These are phyloP conservation scores for Festucalex cinctus DNA, from an alignment of 2,113 vertebrate genomes.

Conservation along the genomic window DNA sequence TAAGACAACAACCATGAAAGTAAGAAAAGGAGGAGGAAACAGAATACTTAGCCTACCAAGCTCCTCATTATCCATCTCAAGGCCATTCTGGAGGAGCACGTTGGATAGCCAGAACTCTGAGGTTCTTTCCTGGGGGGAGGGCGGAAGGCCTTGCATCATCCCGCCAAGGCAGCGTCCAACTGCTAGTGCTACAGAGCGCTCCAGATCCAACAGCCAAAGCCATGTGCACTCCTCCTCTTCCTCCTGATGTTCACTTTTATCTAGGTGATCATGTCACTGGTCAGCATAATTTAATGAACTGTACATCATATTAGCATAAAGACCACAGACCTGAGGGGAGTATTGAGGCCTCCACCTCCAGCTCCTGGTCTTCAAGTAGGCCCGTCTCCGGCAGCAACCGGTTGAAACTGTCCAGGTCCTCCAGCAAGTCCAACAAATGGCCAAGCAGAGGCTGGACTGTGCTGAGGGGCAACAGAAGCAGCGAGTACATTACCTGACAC, in stretches of 20 bases:
- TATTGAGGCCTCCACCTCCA: slow-evolving; percentile 55
- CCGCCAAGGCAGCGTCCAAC: slow-evolving; percentile 76
- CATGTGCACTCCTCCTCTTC: slow-evolving; percentile 61
- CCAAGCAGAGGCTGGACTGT: slow-evolving; percentile 71
- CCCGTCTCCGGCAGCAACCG: slow-evolving; percentile 70
- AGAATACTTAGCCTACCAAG: slow-evolving; percentile 63
- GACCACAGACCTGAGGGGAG: slow-evolving; percentile 40
- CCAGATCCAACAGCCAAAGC: slow-evolving; percentile 78
- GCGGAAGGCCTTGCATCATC: slow-evolving; percentile 74
- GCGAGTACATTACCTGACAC: slow-evolving; percentile 77
- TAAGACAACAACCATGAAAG: background rate
- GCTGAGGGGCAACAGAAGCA: slow-evolving; percentile 73
- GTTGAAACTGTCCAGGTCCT: slow-evolving; percentile 74
- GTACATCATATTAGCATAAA: background rate
- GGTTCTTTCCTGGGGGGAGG: slow-evolving; percentile 67
- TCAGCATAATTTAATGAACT: background rate
- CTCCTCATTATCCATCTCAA: slow-evolving; percentile 75
- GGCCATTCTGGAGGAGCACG: slow-evolving; percentile 75
- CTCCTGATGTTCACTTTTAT: slow-evolving; percentile 48
- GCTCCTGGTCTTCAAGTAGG: slow-evolving; percentile 70
- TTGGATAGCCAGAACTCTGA: slow-evolving; percentile 76
- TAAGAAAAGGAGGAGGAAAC: background rate
- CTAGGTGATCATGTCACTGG: slow-evolving; percentile 35
- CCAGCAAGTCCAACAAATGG: slow-evolving; percentile 72
- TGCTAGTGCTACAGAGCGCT: slow-evolving; percentile 72